A percentile compares a stretch with the other conserved stretches of the same genome.
Evolutionary conservation across 2,113 vertebrate genomes (phyloP).

Genomic region (Muscicapa adusta): DNA sequence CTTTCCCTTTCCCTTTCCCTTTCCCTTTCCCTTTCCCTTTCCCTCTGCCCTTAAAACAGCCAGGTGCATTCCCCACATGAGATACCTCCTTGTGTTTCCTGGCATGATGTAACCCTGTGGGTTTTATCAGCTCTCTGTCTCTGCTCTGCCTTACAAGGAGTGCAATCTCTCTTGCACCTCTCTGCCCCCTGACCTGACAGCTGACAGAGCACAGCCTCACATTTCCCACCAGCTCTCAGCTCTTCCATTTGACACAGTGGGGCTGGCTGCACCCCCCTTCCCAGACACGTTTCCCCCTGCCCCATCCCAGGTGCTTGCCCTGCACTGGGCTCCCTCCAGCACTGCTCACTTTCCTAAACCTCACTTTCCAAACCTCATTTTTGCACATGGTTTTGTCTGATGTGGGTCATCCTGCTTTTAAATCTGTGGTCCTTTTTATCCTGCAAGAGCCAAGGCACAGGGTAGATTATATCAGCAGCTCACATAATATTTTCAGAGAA

Average conservation of each 20-base stretch:
- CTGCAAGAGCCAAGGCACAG: neutral
- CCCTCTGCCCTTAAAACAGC: neutral
- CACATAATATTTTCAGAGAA: neutral
- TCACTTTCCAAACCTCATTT: neutral
- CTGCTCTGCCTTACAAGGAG: constrained; percentile 66
- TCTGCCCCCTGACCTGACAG: constrained; percentile 58
- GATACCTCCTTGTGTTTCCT: neutral
- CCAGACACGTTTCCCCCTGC: accelerated
- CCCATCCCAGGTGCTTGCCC: neutral
- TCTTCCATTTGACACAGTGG: neutral
- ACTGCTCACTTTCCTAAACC: neutral
- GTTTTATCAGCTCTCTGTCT: constrained; percentile 35
- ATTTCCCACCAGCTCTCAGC: neutral
- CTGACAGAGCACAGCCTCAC: constrained; percentile 61
- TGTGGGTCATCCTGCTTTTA: neutral
- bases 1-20: too few relatives aligned
- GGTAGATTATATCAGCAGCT: neutral
- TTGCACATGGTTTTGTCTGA: neutral
- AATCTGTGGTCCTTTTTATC: neutral
- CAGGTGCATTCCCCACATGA: neutral
- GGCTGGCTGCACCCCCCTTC: neutral
- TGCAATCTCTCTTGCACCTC: neutral
- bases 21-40: too few relatives aligned
- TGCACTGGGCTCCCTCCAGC: accelerated
- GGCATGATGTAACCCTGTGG: accelerated